Evolutionary conservation across 2,113 vertebrate species (phyloP).

Genomic region (Excalfactoria chinensis): DNA sequence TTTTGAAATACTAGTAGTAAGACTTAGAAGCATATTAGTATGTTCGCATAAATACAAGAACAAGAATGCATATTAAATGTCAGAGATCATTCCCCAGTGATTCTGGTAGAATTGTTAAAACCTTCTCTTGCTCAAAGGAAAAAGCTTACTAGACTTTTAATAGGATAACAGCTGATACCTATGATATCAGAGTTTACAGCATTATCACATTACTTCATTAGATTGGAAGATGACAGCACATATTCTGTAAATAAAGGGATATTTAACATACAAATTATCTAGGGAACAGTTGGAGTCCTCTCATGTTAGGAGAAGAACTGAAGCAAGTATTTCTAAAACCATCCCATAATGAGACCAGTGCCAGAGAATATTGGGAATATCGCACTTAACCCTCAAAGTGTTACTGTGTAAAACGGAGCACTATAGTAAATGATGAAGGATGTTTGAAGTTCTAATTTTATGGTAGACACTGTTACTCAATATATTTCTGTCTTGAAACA

Average conservation of each 20-base stretch:
- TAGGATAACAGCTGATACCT: not conserved
- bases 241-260: not conserved
- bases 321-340: not conserved
- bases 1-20: not conserved
- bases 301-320: not conserved
- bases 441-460: not conserved
- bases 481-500: not conserved
- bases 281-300: not conserved
- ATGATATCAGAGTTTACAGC: not conserved
- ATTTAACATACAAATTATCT: not conserved
- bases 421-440: not conserved
- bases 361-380: not conserved
- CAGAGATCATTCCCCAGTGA: not conserved
- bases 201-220: not conserved
- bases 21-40: not conserved
- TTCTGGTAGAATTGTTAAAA: not conserved
- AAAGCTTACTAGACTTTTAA: not conserved
- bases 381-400: not conserved
- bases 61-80: not conserved
- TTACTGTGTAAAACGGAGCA: not conserved
- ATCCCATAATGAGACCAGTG: not conserved
- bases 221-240: not conserved
- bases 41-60: not conserved
- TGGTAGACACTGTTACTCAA: not conserved
- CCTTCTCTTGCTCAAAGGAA: not conserved